Percentiles rank a stretch among this genome's conserved stretches.
Conservation (phyloP, 2,888 invertebrate genomes). For the Ormia ochracea region DNA sequence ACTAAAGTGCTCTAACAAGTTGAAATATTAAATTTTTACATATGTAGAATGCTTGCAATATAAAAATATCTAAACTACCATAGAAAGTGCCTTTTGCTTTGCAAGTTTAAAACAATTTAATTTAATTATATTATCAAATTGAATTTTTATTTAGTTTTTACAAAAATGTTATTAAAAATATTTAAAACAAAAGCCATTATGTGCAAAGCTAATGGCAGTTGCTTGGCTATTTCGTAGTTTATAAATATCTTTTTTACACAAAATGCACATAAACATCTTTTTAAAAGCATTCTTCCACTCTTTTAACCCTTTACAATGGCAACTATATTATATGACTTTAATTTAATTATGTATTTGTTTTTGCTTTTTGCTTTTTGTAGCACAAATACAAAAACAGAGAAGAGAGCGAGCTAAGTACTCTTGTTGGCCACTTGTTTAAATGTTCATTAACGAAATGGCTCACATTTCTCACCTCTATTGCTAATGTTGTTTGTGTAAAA, state of each 20-base stretch:
- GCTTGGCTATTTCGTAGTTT: not conserved
- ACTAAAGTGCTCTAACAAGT: too few relatives aligned
- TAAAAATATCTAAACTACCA: too few relatives aligned
- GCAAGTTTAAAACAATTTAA: constrained; percentile 12
- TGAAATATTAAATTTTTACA: too few relatives aligned
- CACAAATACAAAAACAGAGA: not conserved
- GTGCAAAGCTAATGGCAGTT: not conserved
- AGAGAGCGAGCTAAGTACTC: constrained; percentile 17
- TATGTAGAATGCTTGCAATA: too few relatives aligned
- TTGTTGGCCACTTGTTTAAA: constrained; percentile 40
- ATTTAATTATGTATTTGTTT: constrained; percentile 38
- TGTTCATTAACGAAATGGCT: constrained; percentile 31
- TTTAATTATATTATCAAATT: constrained; percentile 31
- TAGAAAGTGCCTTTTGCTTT: not conserved
- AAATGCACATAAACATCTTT: constrained; percentile 45
- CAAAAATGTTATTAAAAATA: not conserved
- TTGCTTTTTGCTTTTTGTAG: constrained; percentile 17
- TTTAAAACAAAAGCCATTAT: constrained; percentile 31
- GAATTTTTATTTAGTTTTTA: constrained; percentile 14
- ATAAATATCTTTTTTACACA: not conserved
- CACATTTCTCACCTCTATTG: constrained; percentile 47
- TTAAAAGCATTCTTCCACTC: constrained; percentile 43
- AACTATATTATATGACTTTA: constrained; percentile 47
- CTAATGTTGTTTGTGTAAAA: constrained; percentile 7
- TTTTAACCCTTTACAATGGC: constrained; percentile 32